Evolutionary conservation across 2,888 invertebrate species (phyloP).

Genomic region (Leucophenga montana): DNA sequence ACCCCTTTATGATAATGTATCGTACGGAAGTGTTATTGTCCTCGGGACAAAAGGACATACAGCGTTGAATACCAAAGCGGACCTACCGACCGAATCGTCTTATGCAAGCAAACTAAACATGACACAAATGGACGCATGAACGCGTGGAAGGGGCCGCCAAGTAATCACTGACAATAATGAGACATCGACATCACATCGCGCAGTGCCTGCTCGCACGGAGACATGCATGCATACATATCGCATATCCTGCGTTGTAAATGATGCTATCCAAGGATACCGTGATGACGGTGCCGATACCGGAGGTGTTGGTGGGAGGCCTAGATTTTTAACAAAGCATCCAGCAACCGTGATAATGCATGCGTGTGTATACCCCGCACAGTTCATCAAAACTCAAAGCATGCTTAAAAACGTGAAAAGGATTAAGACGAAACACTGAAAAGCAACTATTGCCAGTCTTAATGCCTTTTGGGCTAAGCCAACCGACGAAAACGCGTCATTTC

Average conservation of each 20-base stretch:
- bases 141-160: constrained; percentile 23
- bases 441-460: background rate
- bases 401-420: constrained; percentile 65
- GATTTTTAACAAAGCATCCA: background rate
- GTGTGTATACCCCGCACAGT: constrained; percentile 26
- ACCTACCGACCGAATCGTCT: constrained; percentile 44
- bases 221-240: constrained; percentile 33
- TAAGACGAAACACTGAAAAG: constrained; percentile 54
- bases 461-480: background rate
- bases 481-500: background rate
- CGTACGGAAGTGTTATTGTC: constrained; percentile 68
- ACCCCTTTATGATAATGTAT: constrained; percentile 70
- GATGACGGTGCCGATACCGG: background rate
- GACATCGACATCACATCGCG: constrained; percentile 46
- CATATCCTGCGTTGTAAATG: constrained; percentile 44
- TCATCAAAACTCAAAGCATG: constrained; percentile 42
- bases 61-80: constrained; percentile 39
- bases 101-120: constrained; percentile 23
- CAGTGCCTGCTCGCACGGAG: constrained; percentile 20
- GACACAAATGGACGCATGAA: background rate
- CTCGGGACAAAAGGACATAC: constrained; percentile 66
- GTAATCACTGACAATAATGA: constrained; percentile 60
- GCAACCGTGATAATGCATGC: background rate
- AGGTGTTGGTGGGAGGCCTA: background rate
- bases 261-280: constrained; percentile 29